A percentile compares a stretch with the other conserved stretches of the same genome.
Evolutionary conservation across 2,797 vertebrate genomes (phyloP).

Genomic region (Coranthus polyacanthus): DNA sequence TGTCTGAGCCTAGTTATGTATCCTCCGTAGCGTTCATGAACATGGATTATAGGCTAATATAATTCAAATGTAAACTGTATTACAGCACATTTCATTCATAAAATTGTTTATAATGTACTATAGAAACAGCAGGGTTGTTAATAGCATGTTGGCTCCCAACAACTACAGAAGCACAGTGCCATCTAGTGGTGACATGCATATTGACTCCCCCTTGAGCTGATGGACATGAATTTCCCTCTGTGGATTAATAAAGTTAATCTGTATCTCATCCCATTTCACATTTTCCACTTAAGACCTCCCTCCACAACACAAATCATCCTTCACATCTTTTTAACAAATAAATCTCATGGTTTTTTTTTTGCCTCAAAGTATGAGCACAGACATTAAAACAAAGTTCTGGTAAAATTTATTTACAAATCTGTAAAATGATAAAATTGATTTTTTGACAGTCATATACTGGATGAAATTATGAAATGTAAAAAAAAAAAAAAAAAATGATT

Average conservation of each 20-base stretch:
- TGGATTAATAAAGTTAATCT: too few species aligned
- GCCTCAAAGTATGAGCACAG: neutral
- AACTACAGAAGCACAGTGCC: slow-evolving; percentile 26
- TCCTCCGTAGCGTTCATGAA: neutral
- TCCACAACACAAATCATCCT: neutral
- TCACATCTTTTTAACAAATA: neutral
- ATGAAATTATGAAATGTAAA: slow-evolving; percentile 53
- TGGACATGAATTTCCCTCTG: too few species aligned
- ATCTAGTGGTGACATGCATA: slow-evolving; percentile 50
- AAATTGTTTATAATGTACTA: neutral
- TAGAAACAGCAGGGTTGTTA: neutral
- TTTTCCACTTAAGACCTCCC: too few species aligned
- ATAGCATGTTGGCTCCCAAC: neutral
- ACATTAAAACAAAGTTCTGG: neutral
- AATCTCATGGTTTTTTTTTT: too few species aligned
- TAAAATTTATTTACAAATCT: slow-evolving; percentile 66
- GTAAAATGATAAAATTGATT: slow-evolving; percentile 30
- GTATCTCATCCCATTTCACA: too few species aligned
- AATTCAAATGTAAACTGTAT: neutral
- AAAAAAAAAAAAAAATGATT: neutral
- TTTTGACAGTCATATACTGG: slow-evolving; percentile 61
- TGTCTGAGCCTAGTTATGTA: neutral
- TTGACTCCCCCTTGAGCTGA: neutral
- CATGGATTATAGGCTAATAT: neutral
- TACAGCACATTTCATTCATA: slow-evolving; percentile 24